These are phyloP conservation scores for Drosophila monieri DNA, from an alignment of 2,888 invertebrate genomes.

Conservation along the genomic window DNA sequence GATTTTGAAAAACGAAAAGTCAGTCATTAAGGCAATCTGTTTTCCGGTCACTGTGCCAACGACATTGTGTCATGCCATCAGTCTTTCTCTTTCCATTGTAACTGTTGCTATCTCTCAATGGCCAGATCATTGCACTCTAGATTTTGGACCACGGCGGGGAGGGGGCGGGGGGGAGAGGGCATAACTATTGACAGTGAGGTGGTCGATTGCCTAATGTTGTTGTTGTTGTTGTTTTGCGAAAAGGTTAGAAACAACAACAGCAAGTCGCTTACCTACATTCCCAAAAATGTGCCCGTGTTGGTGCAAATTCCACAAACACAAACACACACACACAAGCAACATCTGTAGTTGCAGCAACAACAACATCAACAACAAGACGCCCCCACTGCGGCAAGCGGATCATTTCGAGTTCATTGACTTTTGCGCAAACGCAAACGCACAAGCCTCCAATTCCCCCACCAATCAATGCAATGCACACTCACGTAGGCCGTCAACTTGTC, in stretches of 20 bases:
- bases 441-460: constrained; percentile 71
- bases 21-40: constrained; percentile 82
- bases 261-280: constrained; percentile 80
- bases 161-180: constrained; percentile 1
- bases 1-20: constrained; percentile 71
- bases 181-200: constrained; percentile 69
- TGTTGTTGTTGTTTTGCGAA: constrained; percentile 66
- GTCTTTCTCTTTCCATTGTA: not conserved
- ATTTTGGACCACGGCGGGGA: not conserved
- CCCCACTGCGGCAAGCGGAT: constrained; percentile 20
- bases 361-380: constrained; percentile 10
- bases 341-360: constrained; percentile 6
- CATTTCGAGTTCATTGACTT: constrained; percentile 72
- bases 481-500: constrained; percentile 79
- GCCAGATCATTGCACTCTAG: constrained; percentile 68
- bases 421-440: constrained; percentile 70
- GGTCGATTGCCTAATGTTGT: constrained; percentile 66
- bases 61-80: constrained; percentile 73
- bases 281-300: constrained; percentile 55
- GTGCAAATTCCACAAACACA: constrained; percentile 67
- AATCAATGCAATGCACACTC: constrained; percentile 78
- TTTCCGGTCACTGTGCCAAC: constrained; percentile 82
- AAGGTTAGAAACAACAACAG: constrained; percentile 67
- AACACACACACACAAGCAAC: constrained; percentile 49
- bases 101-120: constrained; percentile 38